Evolutionary conservation across 2,888 invertebrate genomes (phyloP).

Genomic region (Acrobasis suavella): DNA sequence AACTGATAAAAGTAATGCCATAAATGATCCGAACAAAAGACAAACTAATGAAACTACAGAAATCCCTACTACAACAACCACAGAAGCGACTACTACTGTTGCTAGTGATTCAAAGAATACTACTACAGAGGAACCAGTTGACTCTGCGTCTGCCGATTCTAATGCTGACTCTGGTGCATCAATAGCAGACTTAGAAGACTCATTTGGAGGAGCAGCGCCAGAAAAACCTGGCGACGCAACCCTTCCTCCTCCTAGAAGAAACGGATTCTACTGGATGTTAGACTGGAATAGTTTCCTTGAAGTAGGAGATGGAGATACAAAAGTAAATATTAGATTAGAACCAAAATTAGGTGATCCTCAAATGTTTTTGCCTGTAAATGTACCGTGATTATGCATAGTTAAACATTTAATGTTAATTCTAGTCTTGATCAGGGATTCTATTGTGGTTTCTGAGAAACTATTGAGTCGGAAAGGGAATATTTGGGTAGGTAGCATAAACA

Average conservation of each 20-base stretch:
- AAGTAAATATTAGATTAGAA: conserved; percentile 90
- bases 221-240: conserved; percentile 82
- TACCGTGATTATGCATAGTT: conserved; percentile 79
- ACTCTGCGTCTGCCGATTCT: conserved; percentile 73
- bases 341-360: conserved; percentile 91
- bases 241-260: conserved; percentile 85
- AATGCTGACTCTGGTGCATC: conserved; percentile 79
- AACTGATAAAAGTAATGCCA: conserved; percentile 45
- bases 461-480: conserved; percentile 8
- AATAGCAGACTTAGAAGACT: conserved; percentile 87
- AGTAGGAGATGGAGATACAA: conserved; percentile 88
- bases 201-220: conserved; percentile 87
- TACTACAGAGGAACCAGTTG: conserved; percentile 42
- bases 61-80: conserved; percentile 36
- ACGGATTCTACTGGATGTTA: conserved; percentile 91
- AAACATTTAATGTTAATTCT: conserved; percentile 45
- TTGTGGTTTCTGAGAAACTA: conserved; percentile 19
- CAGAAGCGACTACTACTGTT: conserved; percentile 34
- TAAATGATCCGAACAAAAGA: conserved; percentile 62
- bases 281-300: conserved; percentile 94
- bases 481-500: conserved; percentile 5
- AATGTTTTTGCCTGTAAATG: conserved; percentile 88
- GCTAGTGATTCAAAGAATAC: conserved; percentile 45
- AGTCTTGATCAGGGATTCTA: conserved; percentile 46
- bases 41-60: conserved; percentile 49